These are phyloP conservation scores for Rhopilema esculentum DNA, from an alignment of 30 jellyfish, hydroid and myxozoan species.

Conservation along the genomic window DNA sequence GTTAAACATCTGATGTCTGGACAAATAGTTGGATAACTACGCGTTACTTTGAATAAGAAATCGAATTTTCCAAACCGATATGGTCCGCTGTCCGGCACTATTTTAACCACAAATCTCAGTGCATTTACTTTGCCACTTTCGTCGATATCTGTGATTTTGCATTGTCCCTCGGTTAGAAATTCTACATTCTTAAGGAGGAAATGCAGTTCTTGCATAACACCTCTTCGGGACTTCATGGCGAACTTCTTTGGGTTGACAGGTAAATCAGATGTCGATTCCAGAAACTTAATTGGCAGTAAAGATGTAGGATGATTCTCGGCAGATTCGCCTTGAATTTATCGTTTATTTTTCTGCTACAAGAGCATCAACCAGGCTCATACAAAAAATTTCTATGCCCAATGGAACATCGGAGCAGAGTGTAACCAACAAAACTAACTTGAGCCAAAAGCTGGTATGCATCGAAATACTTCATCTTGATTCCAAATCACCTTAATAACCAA, in stretches of 20 bases:
- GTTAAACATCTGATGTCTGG: slow-evolving; percentile 77
- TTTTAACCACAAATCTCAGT: slow-evolving; percentile 43
- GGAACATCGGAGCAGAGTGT: background rate
- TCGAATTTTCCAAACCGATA: slow-evolving; percentile 79
- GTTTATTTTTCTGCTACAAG: background rate
- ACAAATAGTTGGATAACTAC: slow-evolving; percentile 75
- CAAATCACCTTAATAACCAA: background rate
- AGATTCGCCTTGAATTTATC: too few species aligned
- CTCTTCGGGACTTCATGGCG: slow-evolving; percentile 52
- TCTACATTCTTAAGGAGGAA: slow-evolving; percentile 26
- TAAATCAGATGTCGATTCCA: too few species aligned
- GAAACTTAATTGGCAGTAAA: too few species aligned
- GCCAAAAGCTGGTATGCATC: background rate
- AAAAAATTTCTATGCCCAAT: too few species aligned
- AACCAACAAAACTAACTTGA: background rate
- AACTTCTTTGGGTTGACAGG: too few species aligned
- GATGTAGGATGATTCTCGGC: too few species aligned
- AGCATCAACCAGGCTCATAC: background rate
- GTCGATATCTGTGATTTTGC: slow-evolving; percentile 30
- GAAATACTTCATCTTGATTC: background rate
- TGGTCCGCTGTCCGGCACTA: slow-evolving; percentile 84
- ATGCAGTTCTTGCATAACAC: slow-evolving; percentile 45
- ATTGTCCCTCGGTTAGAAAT: slow-evolving; percentile 52
- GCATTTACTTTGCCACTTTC: background rate
- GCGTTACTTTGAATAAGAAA: slow-evolving; percentile 65